Evolutionary conservation across 1,140 invertebrate species (phyloP).

Genomic region (Diorhabda sublineata): DNA sequence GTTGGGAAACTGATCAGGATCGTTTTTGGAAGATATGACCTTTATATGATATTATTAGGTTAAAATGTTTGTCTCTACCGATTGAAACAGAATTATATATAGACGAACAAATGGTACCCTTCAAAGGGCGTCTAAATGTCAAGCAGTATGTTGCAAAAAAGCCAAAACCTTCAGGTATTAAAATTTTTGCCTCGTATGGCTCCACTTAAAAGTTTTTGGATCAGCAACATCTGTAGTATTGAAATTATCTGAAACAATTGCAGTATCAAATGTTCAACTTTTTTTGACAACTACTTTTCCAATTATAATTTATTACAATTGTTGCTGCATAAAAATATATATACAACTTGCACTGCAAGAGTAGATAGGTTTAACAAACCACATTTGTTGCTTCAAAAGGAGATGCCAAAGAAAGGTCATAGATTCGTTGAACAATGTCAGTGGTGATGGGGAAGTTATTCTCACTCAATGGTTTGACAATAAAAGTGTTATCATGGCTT

Average conservation of each 20-base stretch:
- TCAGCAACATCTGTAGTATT: slow-evolving; percentile 14
- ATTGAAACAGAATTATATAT: slow-evolving; percentile 38
- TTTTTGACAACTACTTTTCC: slow-evolving; percentile 43
- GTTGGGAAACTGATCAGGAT: slow-evolving; percentile 24
- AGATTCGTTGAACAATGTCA: not conserved
- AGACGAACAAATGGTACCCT: slow-evolving; percentile 45
- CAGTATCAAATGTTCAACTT: slow-evolving; percentile 12
- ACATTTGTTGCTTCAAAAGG: slow-evolving; percentile 41
- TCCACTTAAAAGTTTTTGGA: slow-evolving; percentile 10
- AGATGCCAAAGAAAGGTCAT: slow-evolving; percentile 3
- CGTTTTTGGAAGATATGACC: slow-evolving; percentile 39
- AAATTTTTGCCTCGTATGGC: slow-evolving; percentile 44
- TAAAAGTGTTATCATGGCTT: slow-evolving; percentile 40
- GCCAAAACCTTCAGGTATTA: slow-evolving; percentile 42
- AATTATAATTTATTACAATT: slow-evolving; percentile 43
- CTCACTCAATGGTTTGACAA: slow-evolving; percentile 12
- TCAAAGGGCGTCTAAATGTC: slow-evolving; percentile 37
- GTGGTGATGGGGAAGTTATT: slow-evolving; percentile 7
- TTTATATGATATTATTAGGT: slow-evolving; percentile 34
- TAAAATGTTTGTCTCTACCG: slow-evolving; percentile 32
- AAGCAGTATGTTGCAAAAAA: slow-evolving; percentile 31
- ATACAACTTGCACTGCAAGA: slow-evolving; percentile 35
- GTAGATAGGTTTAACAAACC: slow-evolving; percentile 43
- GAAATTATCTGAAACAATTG: slow-evolving; percentile 19
- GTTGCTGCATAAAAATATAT: slow-evolving; percentile 44